Base-by-base conservation (phyloP, 2,888 invertebrate species). In the Drosophila recens region DNA sequence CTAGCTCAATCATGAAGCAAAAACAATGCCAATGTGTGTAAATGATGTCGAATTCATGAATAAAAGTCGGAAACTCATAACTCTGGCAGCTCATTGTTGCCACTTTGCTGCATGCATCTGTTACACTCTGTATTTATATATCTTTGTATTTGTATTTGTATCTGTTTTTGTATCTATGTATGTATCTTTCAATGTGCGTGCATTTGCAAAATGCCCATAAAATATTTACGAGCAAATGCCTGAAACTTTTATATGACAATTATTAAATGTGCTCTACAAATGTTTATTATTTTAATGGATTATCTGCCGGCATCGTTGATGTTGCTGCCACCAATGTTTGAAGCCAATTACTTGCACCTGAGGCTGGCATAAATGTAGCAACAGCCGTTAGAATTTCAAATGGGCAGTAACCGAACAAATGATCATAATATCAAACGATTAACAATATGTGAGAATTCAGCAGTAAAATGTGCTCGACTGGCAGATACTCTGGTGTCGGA, bases 31-130 rank as follows among this genome's bases (percentile, higher is more conserved):
- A 77, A 72, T 71, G 75, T 78, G 78, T 78, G 78, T 78, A 78
- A 78, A 78, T 76, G 80, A 76, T 78, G 78, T 75, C 77, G 80
- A 71, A 71, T 61, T 51, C 80, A 65, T 53, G 70, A 62, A 73
- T 64, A 80, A 77, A 67, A 65, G 53, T 79, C 79, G 79, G 79
- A 79, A 79, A 80, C 76, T 79, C 79, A 81, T 79, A 79, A 80
- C 78, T 73, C 69, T 70, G 45, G 42, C 49, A 33, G 51, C 67
- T 64, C 64, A 70, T 79, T 79, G 81, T 78, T 73, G 67, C 30
- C 53, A 51, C 10, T 33, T 57, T 57, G 52, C 43, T 70, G 48
- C 52, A 49, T 46, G 34, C 43, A 65, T 72, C 56, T 57, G 54
- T 36, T 53, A 53, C 51, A 61, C 23, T 30, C 40, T 2, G 8